Percentiles rank a stretch among this genome's conserved stretches.
Conservation (phyloP, 2,888 invertebrate species). For the Pecten maximus region DNA sequence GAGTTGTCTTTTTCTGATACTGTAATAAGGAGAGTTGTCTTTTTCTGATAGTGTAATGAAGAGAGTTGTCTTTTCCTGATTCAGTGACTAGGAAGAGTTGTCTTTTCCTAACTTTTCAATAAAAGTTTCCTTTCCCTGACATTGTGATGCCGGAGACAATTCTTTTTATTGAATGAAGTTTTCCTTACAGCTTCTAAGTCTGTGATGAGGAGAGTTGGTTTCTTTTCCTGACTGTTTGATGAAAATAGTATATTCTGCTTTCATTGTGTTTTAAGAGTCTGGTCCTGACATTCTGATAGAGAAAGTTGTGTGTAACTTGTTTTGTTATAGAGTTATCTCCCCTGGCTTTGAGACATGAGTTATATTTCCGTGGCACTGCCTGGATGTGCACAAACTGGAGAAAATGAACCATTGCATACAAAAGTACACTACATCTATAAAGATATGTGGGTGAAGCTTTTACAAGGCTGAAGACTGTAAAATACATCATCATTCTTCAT, state of each 20-base stretch:
- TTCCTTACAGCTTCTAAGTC: not conserved
- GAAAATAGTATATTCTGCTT: too few species aligned
- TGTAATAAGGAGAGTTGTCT: not conserved
- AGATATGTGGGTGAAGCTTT: not conserved
- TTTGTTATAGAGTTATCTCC: not conserved
- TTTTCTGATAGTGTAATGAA: not conserved
- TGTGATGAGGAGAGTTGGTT: not conserved
- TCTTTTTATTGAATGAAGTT: not conserved
- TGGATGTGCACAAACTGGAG: not conserved
- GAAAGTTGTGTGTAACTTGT: too few species aligned
- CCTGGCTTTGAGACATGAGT: not conserved
- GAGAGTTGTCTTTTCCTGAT: not conserved
- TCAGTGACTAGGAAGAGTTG: not conserved
- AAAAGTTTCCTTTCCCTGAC: not conserved
- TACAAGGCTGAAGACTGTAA: not conserved
- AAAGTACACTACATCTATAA: constrained; percentile 19
- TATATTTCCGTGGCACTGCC: not conserved
- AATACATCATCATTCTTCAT: not conserved
- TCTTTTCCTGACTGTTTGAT: too few species aligned
- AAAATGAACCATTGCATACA: not conserved
- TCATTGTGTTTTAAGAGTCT: too few species aligned
- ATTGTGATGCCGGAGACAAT: too few species aligned
- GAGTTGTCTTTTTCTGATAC: not conserved
- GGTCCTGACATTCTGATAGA: too few species aligned
- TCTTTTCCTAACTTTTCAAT: not conserved